These are phyloP conservation scores for Poeciliopsis infans DNA, from an alignment of 2,797 vertebrate genomes.

Conservation along the genomic window DNA sequence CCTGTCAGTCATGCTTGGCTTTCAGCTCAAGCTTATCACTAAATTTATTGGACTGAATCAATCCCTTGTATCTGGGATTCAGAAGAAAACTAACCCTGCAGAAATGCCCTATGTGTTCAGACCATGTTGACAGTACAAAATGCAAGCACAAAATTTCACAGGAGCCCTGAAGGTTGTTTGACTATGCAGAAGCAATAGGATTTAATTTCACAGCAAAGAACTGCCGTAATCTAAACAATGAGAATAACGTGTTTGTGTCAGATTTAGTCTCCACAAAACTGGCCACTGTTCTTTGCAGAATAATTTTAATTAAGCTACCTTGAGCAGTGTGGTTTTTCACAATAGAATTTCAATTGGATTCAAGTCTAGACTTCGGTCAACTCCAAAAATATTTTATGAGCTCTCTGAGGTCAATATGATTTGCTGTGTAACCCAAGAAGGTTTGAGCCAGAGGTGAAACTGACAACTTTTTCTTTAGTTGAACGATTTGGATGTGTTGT, in stretches of 20 bases:
- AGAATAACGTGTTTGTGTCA: not conserved
- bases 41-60: constrained; percentile 50
- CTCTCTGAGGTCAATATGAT: not conserved
- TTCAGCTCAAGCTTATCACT: constrained; percentile 53
- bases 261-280: not conserved
- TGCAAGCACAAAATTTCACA: not conserved
- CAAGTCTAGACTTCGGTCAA: not conserved
- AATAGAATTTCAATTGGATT: not conserved
- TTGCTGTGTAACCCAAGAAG: not conserved
- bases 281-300: not conserved
- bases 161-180: constrained; percentile 1
- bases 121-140: not conserved
- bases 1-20: constrained; percentile 62
- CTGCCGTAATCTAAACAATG: not conserved
- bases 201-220: not conserved
- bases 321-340: not conserved
- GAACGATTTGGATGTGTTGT: not conserved
- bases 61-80: constrained; percentile 48
- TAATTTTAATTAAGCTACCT: not conserved
- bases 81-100: constrained; percentile 48
- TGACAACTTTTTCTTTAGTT: not conserved
- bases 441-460: not conserved
- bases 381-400: not conserved
- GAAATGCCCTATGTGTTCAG: constrained; percentile 32
- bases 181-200: not conserved